Percentiles rank a stretch among this genome's conserved stretches.
Evolutionary conservation across 2,888 invertebrate species (phyloP).

Genomic region (Amblyteles armatorius): DNA sequence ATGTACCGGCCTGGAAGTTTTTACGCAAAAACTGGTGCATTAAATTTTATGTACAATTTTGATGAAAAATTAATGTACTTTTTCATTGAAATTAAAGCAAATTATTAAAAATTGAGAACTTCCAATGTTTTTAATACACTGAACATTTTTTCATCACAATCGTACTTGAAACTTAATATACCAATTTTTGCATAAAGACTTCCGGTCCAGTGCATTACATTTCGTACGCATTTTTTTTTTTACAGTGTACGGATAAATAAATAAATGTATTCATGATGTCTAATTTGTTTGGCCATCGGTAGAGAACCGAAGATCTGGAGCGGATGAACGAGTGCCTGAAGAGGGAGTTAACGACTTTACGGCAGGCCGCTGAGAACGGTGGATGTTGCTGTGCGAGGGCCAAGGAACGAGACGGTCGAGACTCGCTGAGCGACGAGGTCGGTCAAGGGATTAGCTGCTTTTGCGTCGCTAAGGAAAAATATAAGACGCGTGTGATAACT

Average conservation of each 20-base stretch:
- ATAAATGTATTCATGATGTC: background rate
- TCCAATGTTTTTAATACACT: too few species aligned
- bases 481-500: background rate
- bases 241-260: too few species aligned
- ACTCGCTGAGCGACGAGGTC: conserved; percentile 38
- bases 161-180: background rate
- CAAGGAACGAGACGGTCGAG: conserved; percentile 4
- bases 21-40: too few species aligned
- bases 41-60: too few species aligned
- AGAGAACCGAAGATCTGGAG: conserved; percentile 67
- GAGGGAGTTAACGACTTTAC: conserved; percentile 53
- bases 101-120: too few species aligned
- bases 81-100: too few species aligned
- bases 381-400: conserved; percentile 16
- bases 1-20: background rate
- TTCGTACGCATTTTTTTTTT: too few species aligned
- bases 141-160: background rate
- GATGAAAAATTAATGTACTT: too few species aligned
- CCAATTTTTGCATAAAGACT: too few species aligned
- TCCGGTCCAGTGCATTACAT: too few species aligned
- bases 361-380: conserved; percentile 37
- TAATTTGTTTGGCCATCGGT: background rate
- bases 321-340: conserved; percentile 62
- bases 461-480: background rate
- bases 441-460: background rate